A percentile compares a stretch with the other conserved stretches of the same genome.
These are phyloP conservation scores for Antheraea yamamai DNA, from an alignment of 2,888 invertebrate genomes.

Conservation along the genomic window DNA sequence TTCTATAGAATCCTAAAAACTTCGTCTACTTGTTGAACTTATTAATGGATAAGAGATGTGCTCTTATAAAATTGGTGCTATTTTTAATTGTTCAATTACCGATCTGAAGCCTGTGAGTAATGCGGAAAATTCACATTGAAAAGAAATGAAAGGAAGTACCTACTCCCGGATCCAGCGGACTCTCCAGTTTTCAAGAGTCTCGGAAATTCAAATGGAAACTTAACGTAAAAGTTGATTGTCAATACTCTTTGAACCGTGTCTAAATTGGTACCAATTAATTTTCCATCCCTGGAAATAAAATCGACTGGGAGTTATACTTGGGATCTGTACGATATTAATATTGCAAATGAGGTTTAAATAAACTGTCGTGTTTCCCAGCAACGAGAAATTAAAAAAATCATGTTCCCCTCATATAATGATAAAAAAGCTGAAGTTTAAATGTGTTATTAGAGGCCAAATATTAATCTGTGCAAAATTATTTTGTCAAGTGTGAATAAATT, in stretches of 20 bases:
- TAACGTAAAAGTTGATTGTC: slow-evolving; percentile 4
- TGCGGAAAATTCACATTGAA: background rate
- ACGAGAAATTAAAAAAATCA: background rate
- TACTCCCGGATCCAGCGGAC: background rate
- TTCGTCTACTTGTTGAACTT: background rate
- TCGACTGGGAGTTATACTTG: background rate
- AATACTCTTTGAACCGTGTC: background rate
- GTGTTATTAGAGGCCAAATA: background rate
- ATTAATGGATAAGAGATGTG: background rate
- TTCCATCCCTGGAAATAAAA: background rate
- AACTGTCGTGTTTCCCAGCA: background rate
- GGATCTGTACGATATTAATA: background rate
- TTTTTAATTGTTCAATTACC: background rate
- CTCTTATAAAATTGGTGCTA: background rate
- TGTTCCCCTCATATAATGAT: no score
- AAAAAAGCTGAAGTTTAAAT: background rate
- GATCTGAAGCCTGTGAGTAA: background rate
- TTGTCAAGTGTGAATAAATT: background rate
- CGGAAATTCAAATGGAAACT: background rate
- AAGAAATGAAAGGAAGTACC: background rate
- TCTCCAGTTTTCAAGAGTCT: slow-evolving; percentile 1
- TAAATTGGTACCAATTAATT: slow-evolving; percentile 9
- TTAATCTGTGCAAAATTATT: background rate
- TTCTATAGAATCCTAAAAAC: no score
- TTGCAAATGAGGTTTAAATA: background rate